A percentile compares a stretch with the other conserved stretches of the same genome.
Evolutionary conservation across 53 echinoderm and acorn worm species (phyloP).

Genomic region (Astropecten irregularis): DNA sequence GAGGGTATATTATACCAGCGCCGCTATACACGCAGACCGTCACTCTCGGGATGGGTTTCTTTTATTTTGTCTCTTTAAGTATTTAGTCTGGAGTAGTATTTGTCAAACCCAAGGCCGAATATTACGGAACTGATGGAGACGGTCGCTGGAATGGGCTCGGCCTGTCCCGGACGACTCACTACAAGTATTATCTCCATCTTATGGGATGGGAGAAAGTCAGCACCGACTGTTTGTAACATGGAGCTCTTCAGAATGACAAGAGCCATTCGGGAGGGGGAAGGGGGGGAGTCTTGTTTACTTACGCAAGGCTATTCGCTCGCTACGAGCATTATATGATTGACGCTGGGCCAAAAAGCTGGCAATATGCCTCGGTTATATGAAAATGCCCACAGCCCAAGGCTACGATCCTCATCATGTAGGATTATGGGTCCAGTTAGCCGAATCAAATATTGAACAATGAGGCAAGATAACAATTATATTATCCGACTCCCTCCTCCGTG

Average conservation of each 20-base stretch:
- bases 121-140: neutral
- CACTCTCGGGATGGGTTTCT: no score
- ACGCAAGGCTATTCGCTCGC: conserved; percentile 39
- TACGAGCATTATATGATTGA: neutral
- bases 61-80: no score
- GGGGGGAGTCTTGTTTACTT: no score
- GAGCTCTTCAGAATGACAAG: conserved; percentile 26
- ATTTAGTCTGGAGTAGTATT: conserved; percentile 1
- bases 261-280: conserved; percentile 48
- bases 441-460: conserved; percentile 5
- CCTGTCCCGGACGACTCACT: neutral
- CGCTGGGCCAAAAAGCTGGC: neutral
- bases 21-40: no score
- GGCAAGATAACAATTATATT: neutral
- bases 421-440: neutral
- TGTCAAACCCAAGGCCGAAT: conserved; percentile 39
- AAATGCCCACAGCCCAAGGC: conserved; percentile 8
- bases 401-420: conserved; percentile 13
- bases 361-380: neutral
- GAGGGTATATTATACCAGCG: neutral
- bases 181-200: no score
- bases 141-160: neutral
- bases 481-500: neutral
- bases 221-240: conserved; percentile 24
- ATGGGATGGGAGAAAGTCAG: neutral